A percentile compares a stretch with the other conserved stretches of the same genome.
phyloP scores from a whole-genome alignment of 2,797 vertebrate genomes.

The Pantherophis vulpinus region DNA sequence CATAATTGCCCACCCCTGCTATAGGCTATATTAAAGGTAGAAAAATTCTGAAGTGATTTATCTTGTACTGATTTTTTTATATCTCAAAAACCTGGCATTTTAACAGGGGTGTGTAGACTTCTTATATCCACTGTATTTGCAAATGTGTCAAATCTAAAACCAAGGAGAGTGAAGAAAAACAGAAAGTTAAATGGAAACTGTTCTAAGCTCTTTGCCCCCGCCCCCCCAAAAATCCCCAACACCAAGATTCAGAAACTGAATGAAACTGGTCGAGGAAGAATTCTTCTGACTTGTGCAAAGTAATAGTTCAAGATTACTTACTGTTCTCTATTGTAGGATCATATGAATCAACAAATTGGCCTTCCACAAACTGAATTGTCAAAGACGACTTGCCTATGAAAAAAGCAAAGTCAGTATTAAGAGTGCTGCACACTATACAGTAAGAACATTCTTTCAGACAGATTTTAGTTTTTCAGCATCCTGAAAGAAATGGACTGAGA shows the following conservation, averaged over 20 bases:
- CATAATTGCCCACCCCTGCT: no score
- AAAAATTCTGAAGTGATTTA: no score
- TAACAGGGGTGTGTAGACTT: no score
- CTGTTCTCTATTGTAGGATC: conserved; percentile 99
- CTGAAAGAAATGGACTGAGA: background rate
- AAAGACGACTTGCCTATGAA: conserved; percentile 94
- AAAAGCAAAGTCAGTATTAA: conserved; percentile 36
- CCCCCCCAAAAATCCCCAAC: no score
- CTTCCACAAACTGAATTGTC: conserved; percentile 99
- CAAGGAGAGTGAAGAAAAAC: no score
- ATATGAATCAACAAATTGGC: conserved; percentile 98
- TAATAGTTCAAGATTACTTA: conserved; percentile 74
- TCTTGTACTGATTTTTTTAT: no score
- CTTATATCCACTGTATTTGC: background rate
- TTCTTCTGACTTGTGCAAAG: background rate
- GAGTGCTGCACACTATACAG: background rate
- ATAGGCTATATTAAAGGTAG: no score
- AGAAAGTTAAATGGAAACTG: background rate
- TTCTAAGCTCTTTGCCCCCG: background rate
- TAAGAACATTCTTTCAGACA: background rate
- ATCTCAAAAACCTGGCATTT: no score
- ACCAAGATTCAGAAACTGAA: background rate
- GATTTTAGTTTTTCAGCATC: background rate
- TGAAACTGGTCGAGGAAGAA: background rate
- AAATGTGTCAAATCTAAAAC: background rate